Percentiles rank a stretch among this genome's conserved stretches.
phyloP scores from a whole-genome alignment of 1,140 invertebrate species.

The Microplitis demolitor region DNA sequence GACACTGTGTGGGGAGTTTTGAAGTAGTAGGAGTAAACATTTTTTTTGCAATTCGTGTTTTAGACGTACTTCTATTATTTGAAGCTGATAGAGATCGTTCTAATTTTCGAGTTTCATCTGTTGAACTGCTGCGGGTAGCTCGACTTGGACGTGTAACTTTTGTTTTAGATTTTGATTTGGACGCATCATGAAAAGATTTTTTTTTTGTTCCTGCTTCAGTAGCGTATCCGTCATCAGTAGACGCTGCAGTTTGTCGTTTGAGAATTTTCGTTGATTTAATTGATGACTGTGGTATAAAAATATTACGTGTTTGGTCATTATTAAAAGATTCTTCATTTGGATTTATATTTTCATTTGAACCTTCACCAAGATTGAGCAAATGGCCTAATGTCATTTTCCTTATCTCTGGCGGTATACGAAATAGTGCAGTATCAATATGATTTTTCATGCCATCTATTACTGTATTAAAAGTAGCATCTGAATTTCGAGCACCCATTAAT shows the following conservation, averaged over 20 bases:
- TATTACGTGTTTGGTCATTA: not conserved
- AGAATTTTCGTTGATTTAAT: conserved; percentile 15
- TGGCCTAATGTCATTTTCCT: conserved; percentile 41
- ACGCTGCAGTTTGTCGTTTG: conserved; percentile 25
- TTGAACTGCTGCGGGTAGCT: conserved; percentile 15
- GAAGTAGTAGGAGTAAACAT: conserved; percentile 44
- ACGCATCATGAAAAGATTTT: too few relatives aligned
- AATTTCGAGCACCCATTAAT: conserved; percentile 31
- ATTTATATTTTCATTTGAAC: conserved; percentile 35
- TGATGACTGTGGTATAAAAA: not conserved
- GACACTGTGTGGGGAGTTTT: conserved; percentile 22
- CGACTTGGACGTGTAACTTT: conserved; percentile 10
- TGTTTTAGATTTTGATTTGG: too few relatives aligned
- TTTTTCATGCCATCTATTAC: conserved; percentile 24
- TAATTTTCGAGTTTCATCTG: not conserved
- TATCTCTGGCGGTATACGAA: conserved; percentile 41
- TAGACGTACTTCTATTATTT: not conserved
- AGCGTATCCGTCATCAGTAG: conserved; percentile 33
- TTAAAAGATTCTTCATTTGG: conserved; percentile 29
- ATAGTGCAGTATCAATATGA: conserved; percentile 16
- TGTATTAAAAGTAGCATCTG: conserved; percentile 38
- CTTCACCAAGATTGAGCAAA: conserved; percentile 25
- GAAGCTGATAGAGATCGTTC: conserved; percentile 27
- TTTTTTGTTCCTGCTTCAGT: conserved; percentile 23
- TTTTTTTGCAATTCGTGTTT: conserved; percentile 18